Evolutionary conservation across 1,140 invertebrate species (phyloP).

Genomic region (Metaphire vulgaris): DNA sequence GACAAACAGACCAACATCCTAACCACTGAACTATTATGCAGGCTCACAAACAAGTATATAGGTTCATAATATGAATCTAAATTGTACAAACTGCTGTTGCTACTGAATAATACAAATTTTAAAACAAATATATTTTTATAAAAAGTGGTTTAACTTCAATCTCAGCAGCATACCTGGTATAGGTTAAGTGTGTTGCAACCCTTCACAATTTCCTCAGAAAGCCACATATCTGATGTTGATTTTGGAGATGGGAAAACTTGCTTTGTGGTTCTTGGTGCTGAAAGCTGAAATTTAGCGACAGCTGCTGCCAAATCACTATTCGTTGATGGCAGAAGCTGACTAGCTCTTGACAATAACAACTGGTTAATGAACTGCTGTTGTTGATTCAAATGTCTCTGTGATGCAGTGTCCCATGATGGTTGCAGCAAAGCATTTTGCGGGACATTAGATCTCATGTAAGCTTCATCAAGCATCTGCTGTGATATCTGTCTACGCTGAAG

Average conservation of each 20-base stretch:
- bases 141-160: too few relatives aligned
- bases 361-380: neutral
- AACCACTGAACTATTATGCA: too few relatives aligned
- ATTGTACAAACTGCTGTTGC: too few relatives aligned
- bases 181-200: neutral
- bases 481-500: neutral
- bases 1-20: too few relatives aligned
- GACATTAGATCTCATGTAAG: neutral
- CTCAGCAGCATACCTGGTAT: neutral
- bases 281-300: neutral
- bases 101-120: too few relatives aligned
- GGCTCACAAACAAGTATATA: too few relatives aligned
- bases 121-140: too few relatives aligned
- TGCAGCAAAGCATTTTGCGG: neutral
- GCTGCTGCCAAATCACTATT: neutral
- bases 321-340: neutral
- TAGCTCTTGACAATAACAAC: neutral
- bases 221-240: neutral
- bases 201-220: neutral
- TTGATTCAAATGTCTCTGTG: neutral
- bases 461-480: neutral
- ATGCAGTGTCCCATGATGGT: neutral
- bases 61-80: too few relatives aligned
- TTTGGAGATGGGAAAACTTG: neutral
- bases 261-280: neutral